These are phyloP conservation scores for Cybosia mesomella DNA, from an alignment of 2,888 invertebrate genomes.

Conservation along the genomic window DNA sequence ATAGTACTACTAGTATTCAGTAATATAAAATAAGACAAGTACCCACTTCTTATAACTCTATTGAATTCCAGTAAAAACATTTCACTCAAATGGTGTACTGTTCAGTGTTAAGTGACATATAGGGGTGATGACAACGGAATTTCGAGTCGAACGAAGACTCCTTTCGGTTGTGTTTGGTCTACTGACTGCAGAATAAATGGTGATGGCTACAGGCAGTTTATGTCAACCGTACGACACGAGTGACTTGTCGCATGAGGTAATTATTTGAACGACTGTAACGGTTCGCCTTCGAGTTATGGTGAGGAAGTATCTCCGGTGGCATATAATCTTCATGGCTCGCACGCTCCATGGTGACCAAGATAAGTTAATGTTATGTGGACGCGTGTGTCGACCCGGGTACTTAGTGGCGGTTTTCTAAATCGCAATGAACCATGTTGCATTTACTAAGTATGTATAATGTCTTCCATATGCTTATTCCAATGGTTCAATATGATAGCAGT, in stretches of 20 bases:
- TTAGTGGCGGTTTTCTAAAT: too few relatives aligned
- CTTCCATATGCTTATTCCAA: too few relatives aligned
- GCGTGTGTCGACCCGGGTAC: too few relatives aligned
- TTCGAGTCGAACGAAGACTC: background rate
- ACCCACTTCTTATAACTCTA: background rate
- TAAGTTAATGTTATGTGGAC: too few relatives aligned
- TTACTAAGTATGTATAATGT: too few relatives aligned
- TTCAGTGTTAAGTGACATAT: background rate
- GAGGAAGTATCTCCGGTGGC: too few relatives aligned
- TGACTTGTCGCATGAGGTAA: constrained; percentile 37
- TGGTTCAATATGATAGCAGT: too few relatives aligned
- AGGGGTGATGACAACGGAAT: background rate
- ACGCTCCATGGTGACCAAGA: too few relatives aligned
- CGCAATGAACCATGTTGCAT: too few relatives aligned
- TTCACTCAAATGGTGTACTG: background rate
- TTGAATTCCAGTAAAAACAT: background rate
- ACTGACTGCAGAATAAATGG: constrained; percentile 24
- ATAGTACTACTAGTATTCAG: background rate
- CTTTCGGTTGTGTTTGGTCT: background rate
- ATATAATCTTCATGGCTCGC: too few relatives aligned
- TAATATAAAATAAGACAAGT: background rate
- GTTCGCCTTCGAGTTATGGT: background rate
- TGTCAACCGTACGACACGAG: constrained; percentile 26
- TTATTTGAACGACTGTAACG: background rate
- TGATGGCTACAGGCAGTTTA: constrained; percentile 42